Evolutionary conservation across 1,140 invertebrate species (phyloP).

Genomic region (Drosophila seguyi): DNA sequence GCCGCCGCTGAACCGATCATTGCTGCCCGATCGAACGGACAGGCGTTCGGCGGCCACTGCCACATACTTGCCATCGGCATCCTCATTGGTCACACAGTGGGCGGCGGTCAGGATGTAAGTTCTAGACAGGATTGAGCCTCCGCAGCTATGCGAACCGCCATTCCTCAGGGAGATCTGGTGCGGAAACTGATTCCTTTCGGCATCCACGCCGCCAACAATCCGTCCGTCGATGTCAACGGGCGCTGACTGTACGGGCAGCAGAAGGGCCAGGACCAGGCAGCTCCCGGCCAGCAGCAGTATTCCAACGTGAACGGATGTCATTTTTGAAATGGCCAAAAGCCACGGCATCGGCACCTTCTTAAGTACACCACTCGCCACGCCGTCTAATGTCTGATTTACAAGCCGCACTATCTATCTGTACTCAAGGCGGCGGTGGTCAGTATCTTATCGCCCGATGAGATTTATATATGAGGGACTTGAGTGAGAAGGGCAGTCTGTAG

Average conservation of each 20-base stretch:
- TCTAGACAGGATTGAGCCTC: constrained; percentile 86
- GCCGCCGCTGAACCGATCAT: constrained; percentile 67
- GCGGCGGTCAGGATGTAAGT: constrained; percentile 87
- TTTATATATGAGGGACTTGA: constrained; percentile 24
- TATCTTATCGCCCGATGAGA: constrained; percentile 16
- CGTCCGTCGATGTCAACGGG: constrained; percentile 40
- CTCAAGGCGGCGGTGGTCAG: not conserved
- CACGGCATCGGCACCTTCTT: not conserved
- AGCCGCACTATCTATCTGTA: constrained; percentile 9
- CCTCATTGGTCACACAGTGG: constrained; percentile 85
- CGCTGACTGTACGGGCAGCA: constrained; percentile 32
- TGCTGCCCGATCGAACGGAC: constrained; percentile 57
- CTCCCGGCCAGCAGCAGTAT: constrained; percentile 13
- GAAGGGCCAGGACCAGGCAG: not conserved
- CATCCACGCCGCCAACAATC: constrained; percentile 86
- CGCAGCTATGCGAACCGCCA: constrained; percentile 85
- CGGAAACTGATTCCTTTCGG: constrained; percentile 83
- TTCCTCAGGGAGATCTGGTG: constrained; percentile 86
- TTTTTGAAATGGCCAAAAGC: constrained; percentile 27
- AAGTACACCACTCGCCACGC: constrained; percentile 1
- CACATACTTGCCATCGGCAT: constrained; percentile 3
- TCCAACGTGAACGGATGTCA: constrained; percentile 6
- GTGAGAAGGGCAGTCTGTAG: too few species aligned
- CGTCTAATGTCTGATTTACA: constrained; percentile 10
- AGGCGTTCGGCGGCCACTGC: constrained; percentile 20